Evolutionary conservation across 2,113 vertebrate genomes (phyloP).

Genomic region (Myxocyprinus asiaticus): DNA sequence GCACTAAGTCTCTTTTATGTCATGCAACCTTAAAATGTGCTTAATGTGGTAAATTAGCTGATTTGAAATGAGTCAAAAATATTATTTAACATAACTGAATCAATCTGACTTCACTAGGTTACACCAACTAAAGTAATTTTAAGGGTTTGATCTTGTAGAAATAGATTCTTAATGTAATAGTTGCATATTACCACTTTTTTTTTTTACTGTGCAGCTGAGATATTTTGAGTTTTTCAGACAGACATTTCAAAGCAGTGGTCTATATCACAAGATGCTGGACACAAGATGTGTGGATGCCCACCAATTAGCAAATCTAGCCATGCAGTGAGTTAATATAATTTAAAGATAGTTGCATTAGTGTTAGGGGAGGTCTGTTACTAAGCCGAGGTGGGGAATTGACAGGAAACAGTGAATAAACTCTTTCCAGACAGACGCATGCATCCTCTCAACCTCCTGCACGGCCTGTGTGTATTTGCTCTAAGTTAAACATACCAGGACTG

Average conservation of each 20-base stretch:
- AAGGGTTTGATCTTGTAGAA: too few relatives aligned
- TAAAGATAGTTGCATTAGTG: background rate
- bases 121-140: too few relatives aligned
- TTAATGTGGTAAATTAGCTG: too few relatives aligned
- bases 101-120: too few relatives aligned
- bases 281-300: background rate
- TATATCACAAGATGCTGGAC: background rate
- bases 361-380: background rate
- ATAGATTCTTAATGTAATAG: too few relatives aligned
- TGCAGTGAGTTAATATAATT: background rate
- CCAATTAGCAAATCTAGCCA: background rate
- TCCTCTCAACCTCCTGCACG: constrained; percentile 49
- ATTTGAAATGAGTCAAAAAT: too few relatives aligned
- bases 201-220: too few relatives aligned
- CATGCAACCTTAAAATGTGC: too few relatives aligned
- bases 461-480: constrained; percentile 64
- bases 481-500: constrained; percentile 68
- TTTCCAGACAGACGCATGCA: constrained; percentile 35
- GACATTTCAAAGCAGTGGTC: background rate
- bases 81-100: too few relatives aligned
- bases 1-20: too few relatives aligned
- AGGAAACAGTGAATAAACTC: constrained; percentile 42
- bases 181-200: too few relatives aligned
- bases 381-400: background rate
- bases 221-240: too few relatives aligned